phyloP scores from a whole-genome alignment of 2,113 vertebrate genomes.

The Mungos mungo region DNA sequence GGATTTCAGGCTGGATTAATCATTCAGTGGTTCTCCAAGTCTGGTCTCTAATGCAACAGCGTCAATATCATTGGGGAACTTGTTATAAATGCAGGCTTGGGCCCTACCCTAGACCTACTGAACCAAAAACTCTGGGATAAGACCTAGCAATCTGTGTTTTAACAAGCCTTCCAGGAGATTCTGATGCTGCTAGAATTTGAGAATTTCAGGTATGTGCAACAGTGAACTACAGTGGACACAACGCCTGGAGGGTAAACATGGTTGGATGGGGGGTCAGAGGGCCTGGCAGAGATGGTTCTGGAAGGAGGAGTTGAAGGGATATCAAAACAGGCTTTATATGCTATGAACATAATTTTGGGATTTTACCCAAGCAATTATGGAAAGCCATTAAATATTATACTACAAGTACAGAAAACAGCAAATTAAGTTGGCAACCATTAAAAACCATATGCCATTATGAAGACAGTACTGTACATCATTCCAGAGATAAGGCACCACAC shows the following conservation, averaged over 20 bases:
- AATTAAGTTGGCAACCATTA: neutral
- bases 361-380: neutral
- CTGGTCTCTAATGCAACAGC: neutral
- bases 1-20: neutral
- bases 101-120: neutral
- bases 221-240: neutral
- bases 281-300: too few species aligned
- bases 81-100: neutral
- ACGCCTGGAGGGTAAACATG: neutral
- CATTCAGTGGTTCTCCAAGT: neutral
- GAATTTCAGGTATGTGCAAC: neutral
- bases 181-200: neutral
- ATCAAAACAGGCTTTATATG: neutral
- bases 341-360: neutral
- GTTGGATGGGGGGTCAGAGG: rapidly evolving
- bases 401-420: neutral
- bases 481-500: neutral
- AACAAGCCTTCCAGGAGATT: neutral
- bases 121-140: neutral
- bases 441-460: neutral
- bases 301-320: neutral
- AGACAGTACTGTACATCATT: neutral
- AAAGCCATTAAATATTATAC: neutral
- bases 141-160: neutral
- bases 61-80: neutral